These are phyloP conservation scores for Chrysotoxum bicinctum DNA, from an alignment of 2,888 invertebrate species.

Conservation along the genomic window DNA sequence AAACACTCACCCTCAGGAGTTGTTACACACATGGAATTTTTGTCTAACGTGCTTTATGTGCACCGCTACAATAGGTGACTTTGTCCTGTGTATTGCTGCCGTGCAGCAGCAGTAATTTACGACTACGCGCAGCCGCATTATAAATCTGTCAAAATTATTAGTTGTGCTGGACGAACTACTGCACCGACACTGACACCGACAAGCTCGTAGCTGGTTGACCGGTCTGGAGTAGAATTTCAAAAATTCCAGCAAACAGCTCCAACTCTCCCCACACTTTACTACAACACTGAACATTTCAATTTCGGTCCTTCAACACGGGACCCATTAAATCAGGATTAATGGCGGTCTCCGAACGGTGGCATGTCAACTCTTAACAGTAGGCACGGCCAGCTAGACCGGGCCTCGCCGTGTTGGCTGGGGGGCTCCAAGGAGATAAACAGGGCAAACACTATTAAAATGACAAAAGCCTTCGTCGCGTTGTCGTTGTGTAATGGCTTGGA, in stretches of 20 bases:
- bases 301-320: conserved; percentile 61
- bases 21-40: conserved; percentile 29
- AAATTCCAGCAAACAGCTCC: conserved; percentile 49
- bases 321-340: conserved; percentile 67
- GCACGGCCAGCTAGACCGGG: neutral
- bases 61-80: conserved; percentile 9
- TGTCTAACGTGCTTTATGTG: conserved; percentile 46
- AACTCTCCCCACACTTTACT: neutral
- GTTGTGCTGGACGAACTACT: conserved; percentile 48
- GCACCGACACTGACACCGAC: neutral
- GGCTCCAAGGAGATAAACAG: conserved; percentile 44
- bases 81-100: conserved; percentile 28
- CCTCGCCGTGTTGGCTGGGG: conserved; percentile 5
- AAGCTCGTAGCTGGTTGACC: conserved; percentile 3
- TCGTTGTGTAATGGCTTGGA: conserved; percentile 57
- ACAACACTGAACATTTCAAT: conserved; percentile 59
- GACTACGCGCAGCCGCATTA: conserved; percentile 58
- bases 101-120: conserved; percentile 46
- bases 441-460: conserved; percentile 62
- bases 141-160: conserved; percentile 70
- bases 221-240: conserved; percentile 61
- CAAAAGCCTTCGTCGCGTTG: conserved; percentile 64
- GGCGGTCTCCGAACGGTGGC: conserved; percentile 58
- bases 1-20: conserved; percentile 60
- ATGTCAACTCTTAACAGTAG: conserved; percentile 31